Evolutionary conservation across 2,113 vertebrate species (phyloP).

Genomic region (Carassius auratus): DNA sequence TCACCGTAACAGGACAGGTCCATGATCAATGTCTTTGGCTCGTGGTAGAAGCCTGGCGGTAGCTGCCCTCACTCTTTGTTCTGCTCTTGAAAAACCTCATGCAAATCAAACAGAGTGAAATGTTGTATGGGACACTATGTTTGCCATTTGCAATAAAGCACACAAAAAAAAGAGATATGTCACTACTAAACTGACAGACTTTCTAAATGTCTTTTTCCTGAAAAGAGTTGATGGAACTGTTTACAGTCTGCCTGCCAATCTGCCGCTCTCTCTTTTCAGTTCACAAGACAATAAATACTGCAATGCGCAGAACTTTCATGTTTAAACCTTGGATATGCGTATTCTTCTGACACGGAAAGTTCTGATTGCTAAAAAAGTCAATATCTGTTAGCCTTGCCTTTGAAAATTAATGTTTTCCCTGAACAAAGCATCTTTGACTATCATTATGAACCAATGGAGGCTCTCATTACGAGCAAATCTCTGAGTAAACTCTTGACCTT

Average conservation of each 20-base stretch:
- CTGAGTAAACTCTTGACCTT: slow-evolving; percentile 1
- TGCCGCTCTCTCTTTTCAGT: neutral
- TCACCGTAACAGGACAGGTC: slow-evolving; percentile 55
- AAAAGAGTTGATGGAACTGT: neutral
- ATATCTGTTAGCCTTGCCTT: neutral
- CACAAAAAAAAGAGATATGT: neutral
- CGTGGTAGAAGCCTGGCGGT: neutral
- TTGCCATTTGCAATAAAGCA: neutral
- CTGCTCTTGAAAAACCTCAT: neutral
- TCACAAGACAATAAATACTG: neutral
- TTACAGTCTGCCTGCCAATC: slow-evolving; percentile 10
- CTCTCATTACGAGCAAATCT: neutral
- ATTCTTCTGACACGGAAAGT: neutral
- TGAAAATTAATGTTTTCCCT: slow-evolving; percentile 1
- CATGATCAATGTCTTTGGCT: slow-evolving; percentile 49
- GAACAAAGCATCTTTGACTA: neutral
- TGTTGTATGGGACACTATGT: neutral
- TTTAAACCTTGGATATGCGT: neutral
- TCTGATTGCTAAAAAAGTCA: slow-evolving; percentile 12
- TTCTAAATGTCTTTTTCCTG: neutral
- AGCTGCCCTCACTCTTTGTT: neutral
- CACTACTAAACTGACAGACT: neutral
- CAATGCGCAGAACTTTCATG: neutral
- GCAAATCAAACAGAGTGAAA: slow-evolving; percentile 23
- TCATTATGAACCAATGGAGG: slow-evolving; percentile 2